Conservation (phyloP, 2,113 vertebrate genomes). For the Vulpes vulpes region DNA sequence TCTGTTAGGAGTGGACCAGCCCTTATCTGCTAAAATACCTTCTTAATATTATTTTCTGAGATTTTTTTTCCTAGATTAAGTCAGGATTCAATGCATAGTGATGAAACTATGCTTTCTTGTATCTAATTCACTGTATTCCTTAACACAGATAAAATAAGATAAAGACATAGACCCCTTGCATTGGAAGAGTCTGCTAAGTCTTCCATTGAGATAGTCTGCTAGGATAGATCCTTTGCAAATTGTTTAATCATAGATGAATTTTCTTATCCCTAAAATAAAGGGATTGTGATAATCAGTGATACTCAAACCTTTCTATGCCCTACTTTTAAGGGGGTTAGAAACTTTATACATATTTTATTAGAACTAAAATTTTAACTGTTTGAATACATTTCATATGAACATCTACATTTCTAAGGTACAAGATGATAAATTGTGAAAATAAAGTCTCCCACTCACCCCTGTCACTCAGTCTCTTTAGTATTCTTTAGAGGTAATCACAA, state of each 20-base stretch:
- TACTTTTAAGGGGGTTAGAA: neutral
- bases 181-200: neutral
- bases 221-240: neutral
- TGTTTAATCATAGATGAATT: neutral
- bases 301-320: neutral
- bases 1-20: neutral
- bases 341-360: neutral
- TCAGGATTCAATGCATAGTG: neutral
- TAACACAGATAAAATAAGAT: neutral
- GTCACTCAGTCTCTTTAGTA: neutral
- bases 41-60: neutral
- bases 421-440: neutral
- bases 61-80: neutral
- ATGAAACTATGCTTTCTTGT: neutral
- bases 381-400: neutral
- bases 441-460: neutral
- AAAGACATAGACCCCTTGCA: neutral
- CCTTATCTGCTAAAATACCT: neutral
- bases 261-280: neutral
- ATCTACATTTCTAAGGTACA: neutral
- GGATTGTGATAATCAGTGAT: neutral
- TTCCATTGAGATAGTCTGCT: neutral
- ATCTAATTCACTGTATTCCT: neutral
- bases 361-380: constrained; percentile 28
- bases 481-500: neutral